Evolutionary conservation across 2,113 vertebrate species (phyloP), one percentile per base, ranked within the genome.

Genomic region (Forbesichthys agassizii): DNA sequence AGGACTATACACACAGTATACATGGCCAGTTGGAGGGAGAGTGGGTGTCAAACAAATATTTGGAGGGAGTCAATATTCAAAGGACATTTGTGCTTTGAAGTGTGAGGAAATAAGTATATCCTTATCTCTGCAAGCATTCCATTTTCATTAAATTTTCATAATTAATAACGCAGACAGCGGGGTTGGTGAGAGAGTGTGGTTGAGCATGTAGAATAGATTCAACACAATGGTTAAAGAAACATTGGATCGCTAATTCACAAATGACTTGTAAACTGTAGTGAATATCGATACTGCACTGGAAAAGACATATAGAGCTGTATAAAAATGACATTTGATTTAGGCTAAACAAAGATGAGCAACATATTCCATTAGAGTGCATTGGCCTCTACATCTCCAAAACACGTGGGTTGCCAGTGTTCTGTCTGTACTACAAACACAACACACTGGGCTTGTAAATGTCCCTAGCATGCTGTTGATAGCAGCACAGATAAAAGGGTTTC

Each of bases 71-170:
- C 66, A 64, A 71, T 68, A 86, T 77, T 86, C 75, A 87, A 84
- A 87, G 82, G 62, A 55, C n/a, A 80, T 63, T 84, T 88, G 75
- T 86, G 84, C 75, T 87, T 82, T 78, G 73, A 84, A 86, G 84
- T 64, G 7, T 5, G 58, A 33, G 71, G 74, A 85, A 81, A 86
- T 74, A 80, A 81, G 63, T 13, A 0, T 49, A 68, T 70, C 69
- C 68, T 83, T 80, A 83, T 78, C 73, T 79, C 55, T 14, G 49
- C 0, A 1, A 73, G 53, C 52, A 12, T 79, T 83, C 74, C 3
- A 54, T 70, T 81, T 85, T 68, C 78, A 71, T 73, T 58, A 61
- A 53, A 75, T 61, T 80, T 77, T 64, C 47, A 33, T 48, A 61
- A 53, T 60, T 72, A 48, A 27, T 0, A 12, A 46, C 64, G 68